phyloP scores from a whole-genome alignment of 2,113 vertebrate species.

The Phodopus roborovskii region DNA sequence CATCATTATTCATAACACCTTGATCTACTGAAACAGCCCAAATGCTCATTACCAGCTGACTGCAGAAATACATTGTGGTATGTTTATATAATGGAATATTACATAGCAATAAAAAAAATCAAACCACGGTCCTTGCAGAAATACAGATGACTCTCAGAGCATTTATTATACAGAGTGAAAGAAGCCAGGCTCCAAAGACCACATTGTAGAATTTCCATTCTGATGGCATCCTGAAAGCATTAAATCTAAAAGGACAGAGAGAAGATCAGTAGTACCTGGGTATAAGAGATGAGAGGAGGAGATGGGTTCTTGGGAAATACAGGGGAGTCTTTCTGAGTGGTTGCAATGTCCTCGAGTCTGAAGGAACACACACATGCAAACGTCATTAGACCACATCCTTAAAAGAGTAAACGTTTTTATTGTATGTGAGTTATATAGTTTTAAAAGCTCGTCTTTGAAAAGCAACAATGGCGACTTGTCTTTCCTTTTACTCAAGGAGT shows the following conservation, averaged over 20 bases:
- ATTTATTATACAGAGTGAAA: not conserved
- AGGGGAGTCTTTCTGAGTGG: not conserved
- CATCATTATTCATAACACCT: not conserved
- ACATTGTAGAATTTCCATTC: not conserved
- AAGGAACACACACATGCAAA: not conserved
- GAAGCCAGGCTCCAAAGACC: not conserved
- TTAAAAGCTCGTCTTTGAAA: not conserved
- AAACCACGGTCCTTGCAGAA: not conserved
- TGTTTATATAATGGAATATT: not conserved
- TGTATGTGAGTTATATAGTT: not conserved
- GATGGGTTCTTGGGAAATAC: too few relatives aligned
- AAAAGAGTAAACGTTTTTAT: not conserved
- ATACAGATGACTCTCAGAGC: not conserved
- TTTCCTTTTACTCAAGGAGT: not conserved
- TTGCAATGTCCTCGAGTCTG: not conserved
- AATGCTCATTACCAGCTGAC: not conserved
- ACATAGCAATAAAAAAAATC: constrained; percentile 8
- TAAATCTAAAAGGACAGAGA: not conserved
- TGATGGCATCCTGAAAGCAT: not conserved
- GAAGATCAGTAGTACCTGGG: not conserved
- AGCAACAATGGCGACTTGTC: not conserved
- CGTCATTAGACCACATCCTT: not conserved
- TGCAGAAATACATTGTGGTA: not conserved
- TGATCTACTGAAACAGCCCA: not conserved
- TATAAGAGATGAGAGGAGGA: not conserved